phyloP scores from a whole-genome alignment of 2,113 vertebrate species.

The Manacus vitellinus region DNA sequence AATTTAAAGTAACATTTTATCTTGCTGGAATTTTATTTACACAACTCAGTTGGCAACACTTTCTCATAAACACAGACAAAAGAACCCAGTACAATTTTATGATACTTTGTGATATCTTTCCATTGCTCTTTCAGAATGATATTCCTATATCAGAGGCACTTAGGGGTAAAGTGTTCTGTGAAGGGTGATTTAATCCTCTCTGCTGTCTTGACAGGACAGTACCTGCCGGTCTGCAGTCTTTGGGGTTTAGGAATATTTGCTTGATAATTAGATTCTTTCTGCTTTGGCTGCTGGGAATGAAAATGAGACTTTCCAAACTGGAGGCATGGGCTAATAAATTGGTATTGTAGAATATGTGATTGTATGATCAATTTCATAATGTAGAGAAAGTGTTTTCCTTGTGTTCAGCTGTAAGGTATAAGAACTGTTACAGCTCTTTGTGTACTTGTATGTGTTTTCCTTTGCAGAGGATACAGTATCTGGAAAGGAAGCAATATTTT shows the following conservation, averaged over 20 bases:
- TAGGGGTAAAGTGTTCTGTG: not conserved
- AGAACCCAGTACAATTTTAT: not conserved
- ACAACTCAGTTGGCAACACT: not conserved
- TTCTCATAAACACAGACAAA: constrained; percentile 2
- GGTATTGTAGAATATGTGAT: not conserved
- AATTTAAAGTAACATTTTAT: constrained; percentile 31
- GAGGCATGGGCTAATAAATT: constrained; percentile 10
- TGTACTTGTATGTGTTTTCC: not conserved
- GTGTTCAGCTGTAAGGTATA: not conserved
- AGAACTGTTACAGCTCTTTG: not conserved
- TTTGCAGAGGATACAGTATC: not conserved
- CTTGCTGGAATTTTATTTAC: not conserved
- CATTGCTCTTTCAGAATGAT: constrained; percentile 41
- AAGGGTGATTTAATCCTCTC: constrained; percentile 54
- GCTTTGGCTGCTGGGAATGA: not conserved
- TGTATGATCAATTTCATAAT: not conserved
- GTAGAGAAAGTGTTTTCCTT: not conserved
- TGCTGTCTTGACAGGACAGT: not conserved
- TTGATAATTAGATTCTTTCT: constrained; percentile 17
- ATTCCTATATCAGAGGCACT: constrained; percentile 48
- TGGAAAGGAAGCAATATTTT: not conserved
- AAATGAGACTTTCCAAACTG: constrained; percentile 32
- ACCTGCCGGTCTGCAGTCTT: constrained; percentile 4
- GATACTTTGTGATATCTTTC: not conserved
- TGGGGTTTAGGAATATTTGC: not conserved